Conservation (phyloP, 2,797 vertebrate genomes). For the Crenichthys baileyi region DNA sequence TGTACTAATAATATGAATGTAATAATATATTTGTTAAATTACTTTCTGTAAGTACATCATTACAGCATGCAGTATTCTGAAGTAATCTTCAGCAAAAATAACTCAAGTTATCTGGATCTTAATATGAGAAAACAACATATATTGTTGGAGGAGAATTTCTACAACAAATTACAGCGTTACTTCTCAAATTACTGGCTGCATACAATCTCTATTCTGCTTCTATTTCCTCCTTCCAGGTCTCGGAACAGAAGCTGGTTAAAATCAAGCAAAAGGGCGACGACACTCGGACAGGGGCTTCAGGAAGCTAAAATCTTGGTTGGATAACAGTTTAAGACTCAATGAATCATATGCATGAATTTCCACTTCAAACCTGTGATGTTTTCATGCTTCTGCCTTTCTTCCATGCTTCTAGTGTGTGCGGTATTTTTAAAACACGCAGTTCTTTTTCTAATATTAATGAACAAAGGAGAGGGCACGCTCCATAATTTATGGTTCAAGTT, state of each 20-base stretch:
- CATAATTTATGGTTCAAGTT: constrained; percentile 2
- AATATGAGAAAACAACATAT: neutral
- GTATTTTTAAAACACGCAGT: neutral
- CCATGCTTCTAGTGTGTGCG: neutral
- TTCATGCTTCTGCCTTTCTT: neutral
- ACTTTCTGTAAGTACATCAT: neutral
- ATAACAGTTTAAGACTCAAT: constrained; percentile 5
- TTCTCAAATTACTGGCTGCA: neutral
- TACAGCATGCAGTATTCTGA: neutral
- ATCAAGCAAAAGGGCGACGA: constrained; percentile 26
- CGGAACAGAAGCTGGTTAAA: neutral
- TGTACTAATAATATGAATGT: neutral
- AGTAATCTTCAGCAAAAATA: constrained; percentile 1
- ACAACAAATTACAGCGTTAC: neutral
- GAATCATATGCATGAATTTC: neutral
- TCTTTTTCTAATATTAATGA: constrained; percentile 3
- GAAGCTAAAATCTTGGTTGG: constrained; percentile 2
- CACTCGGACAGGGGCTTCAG: constrained; percentile 10
- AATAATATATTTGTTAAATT: constrained; percentile 1
- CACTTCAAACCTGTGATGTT: neutral
- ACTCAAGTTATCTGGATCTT: constrained; percentile 1
- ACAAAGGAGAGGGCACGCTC: constrained; percentile 1
- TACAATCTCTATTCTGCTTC: neutral
- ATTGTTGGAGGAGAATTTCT: neutral
- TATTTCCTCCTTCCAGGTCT: neutral